Evolutionary conservation across 37 sponge, comb jelly and placozoan genomes (phyloP).

Genomic region (Lycopodina hypogea): DNA sequence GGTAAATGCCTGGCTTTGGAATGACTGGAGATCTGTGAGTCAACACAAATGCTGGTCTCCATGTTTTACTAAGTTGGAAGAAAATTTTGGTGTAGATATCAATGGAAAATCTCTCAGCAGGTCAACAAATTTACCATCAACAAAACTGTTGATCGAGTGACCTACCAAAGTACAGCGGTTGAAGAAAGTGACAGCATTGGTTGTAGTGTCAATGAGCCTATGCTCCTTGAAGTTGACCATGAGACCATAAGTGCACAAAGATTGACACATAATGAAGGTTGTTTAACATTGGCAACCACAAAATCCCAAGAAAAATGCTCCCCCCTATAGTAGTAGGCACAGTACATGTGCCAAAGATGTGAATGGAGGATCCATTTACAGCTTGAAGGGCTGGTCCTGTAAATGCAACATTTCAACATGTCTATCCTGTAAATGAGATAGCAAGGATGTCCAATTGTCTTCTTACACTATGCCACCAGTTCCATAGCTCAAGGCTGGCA

Average conservation of each 20-base stretch:
- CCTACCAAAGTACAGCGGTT: not conserved
- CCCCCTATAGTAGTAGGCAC: conserved; percentile 1
- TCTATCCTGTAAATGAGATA: not conserved
- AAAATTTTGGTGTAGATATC: conserved; percentile 11
- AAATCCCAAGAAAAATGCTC: conserved; percentile 1
- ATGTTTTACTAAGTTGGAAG: not conserved
- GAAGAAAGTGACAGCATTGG: conserved; percentile 6
- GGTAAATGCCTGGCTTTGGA: not conserved
- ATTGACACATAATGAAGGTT: conserved; percentile 15
- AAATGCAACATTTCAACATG: not conserved
- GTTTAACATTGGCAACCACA: conserved; percentile 11
- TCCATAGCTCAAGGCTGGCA: too few species aligned
- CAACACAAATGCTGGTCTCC: not conserved
- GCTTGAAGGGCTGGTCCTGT: conserved; percentile 10
- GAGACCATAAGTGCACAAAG: conserved; percentile 8
- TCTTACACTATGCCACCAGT: too few species aligned
- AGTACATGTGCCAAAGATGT: conserved; percentile 5
- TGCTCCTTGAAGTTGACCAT: too few species aligned
- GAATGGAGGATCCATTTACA: conserved; percentile 21
- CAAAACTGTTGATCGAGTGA: too few species aligned
- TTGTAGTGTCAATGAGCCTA: conserved; percentile 3
- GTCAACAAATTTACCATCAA: not conserved
- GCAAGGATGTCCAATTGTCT: too few species aligned
- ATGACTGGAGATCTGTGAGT: too few species aligned
- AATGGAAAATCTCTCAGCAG: conserved; percentile 18